Evolutionary conservation across 1,140 invertebrate genomes (phyloP).

Genomic region (Mactra quadrangularis): DNA sequence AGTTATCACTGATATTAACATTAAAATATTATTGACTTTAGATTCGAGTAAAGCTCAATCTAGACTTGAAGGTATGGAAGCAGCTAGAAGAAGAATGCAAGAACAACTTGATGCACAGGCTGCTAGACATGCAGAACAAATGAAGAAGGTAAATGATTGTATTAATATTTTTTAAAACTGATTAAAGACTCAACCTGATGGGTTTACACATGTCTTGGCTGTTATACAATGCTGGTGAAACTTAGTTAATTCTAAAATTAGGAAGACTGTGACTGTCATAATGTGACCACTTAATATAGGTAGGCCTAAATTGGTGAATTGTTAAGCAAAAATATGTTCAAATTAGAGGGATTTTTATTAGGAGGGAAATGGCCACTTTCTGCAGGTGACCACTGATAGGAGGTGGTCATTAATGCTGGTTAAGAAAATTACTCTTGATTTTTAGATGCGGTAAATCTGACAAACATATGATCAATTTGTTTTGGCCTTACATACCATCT

Average conservation of each 20-base stretch:
- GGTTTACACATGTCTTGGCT: not conserved
- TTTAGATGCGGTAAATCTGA: too few species aligned
- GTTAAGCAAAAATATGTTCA: not conserved
- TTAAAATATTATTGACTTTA: too few species aligned
- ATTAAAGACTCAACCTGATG: not conserved
- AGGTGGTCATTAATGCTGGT: not conserved
- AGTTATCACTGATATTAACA: too few species aligned
- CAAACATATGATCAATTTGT: too few species aligned
- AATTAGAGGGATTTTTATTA: not conserved
- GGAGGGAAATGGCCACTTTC: not conserved
- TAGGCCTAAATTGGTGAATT: not conserved
- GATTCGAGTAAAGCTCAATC: conserved; percentile 62
- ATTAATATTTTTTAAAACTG: not conserved
- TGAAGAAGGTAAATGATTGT: conserved; percentile 60
- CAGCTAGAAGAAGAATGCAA: conserved; percentile 69
- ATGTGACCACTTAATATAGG: not conserved
- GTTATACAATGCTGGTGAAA: not conserved
- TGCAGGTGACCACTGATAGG: not conserved
- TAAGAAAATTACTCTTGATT: not conserved
- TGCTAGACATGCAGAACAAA: conserved; percentile 64
- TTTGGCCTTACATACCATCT: too few species aligned
- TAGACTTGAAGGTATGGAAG: conserved; percentile 69
- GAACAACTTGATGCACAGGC: conserved; percentile 70
- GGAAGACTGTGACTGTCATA: not conserved
- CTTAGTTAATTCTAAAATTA: not conserved